Evolutionary conservation across 23 tunicate genomes (phyloP).

Genomic region (Aplidium turbinatum): DNA sequence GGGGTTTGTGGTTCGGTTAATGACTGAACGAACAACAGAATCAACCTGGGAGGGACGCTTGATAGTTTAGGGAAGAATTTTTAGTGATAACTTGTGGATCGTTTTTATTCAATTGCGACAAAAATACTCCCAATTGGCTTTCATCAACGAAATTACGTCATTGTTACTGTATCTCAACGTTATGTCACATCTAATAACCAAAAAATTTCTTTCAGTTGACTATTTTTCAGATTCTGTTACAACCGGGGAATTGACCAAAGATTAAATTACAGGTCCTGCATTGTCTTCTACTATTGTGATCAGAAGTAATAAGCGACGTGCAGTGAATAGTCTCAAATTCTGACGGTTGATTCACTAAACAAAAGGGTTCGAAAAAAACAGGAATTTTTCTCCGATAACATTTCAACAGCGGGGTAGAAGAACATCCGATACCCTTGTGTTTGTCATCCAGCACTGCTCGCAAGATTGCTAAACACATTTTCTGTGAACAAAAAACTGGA

Average conservation of each 20-base stretch:
- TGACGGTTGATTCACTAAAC: slow-evolving; percentile 1
- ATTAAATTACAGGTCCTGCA: slow-evolving; percentile 18
- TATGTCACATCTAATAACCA: too few relatives aligned
- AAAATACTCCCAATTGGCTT: too few relatives aligned
- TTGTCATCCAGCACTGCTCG: slow-evolving; percentile 62
- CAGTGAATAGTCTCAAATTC: neutral
- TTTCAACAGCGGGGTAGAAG: slow-evolving; percentile 37
- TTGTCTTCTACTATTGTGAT: slow-evolving; percentile 38
- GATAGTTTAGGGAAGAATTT: too few relatives aligned
- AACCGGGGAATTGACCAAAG: neutral
- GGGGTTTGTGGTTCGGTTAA: too few relatives aligned
- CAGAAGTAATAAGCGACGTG: slow-evolving; percentile 40
- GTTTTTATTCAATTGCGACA: too few relatives aligned
- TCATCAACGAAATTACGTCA: too few relatives aligned
- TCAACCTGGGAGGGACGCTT: too few relatives aligned
- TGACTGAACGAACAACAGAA: too few relatives aligned
- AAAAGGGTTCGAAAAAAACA: slow-evolving; percentile 41
- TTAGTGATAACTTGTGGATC: too few relatives aligned
- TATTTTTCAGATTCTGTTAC: neutral
- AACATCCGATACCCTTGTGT: slow-evolving; percentile 65
- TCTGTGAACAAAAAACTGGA: neutral
- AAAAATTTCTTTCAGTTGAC: too few relatives aligned
- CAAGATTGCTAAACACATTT: neutral
- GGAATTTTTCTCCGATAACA: slow-evolving; percentile 67
- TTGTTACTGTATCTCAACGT: too few relatives aligned